Evolutionary conservation across 2,888 invertebrate genomes (phyloP).

Genomic region (Meganola albula): DNA sequence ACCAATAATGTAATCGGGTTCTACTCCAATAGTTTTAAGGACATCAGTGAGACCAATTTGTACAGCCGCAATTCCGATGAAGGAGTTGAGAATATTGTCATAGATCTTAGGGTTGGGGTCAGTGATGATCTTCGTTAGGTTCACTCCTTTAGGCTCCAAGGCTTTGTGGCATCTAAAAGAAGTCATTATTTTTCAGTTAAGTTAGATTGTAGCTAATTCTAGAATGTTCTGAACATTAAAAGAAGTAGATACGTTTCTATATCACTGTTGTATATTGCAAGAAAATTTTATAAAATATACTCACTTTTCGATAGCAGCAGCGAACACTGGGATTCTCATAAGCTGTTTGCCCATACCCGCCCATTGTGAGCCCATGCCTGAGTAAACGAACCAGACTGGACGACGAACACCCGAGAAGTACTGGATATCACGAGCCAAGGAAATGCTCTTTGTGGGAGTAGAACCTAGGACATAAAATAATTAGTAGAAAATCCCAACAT

Average conservation of each 20-base stretch:
- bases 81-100: conserved; percentile 83
- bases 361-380: conserved; percentile 96
- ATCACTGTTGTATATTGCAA: too few relatives aligned
- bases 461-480: conserved; percentile 60
- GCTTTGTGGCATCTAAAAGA: conserved; percentile 77
- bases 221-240: too few relatives aligned
- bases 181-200: too few relatives aligned
- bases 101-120: conserved; percentile 79
- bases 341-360: conserved; percentile 87
- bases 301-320: conserved; percentile 81
- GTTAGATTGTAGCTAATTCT: not conserved
- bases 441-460: conserved; percentile 50
- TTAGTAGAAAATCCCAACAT: too few relatives aligned
- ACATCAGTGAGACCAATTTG: conserved; percentile 77
- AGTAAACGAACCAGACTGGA: conserved; percentile 93
- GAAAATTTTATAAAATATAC: too few relatives aligned
- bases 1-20: conserved; percentile 71
- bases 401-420: conserved; percentile 80
- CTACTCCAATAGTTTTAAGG: conserved; percentile 65
- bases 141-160: conserved; percentile 80
- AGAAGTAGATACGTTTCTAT: too few relatives aligned
- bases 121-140: conserved; percentile 80
- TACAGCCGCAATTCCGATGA: conserved; percentile 86
- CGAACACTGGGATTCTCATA: conserved; percentile 85
- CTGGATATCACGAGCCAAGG: conserved; percentile 70